Percentiles rank a stretch among this genome's conserved stretches.
phyloP scores from a whole-genome alignment of 2,113 vertebrate genomes.

The Microcebus lehilahytsara region DNA sequence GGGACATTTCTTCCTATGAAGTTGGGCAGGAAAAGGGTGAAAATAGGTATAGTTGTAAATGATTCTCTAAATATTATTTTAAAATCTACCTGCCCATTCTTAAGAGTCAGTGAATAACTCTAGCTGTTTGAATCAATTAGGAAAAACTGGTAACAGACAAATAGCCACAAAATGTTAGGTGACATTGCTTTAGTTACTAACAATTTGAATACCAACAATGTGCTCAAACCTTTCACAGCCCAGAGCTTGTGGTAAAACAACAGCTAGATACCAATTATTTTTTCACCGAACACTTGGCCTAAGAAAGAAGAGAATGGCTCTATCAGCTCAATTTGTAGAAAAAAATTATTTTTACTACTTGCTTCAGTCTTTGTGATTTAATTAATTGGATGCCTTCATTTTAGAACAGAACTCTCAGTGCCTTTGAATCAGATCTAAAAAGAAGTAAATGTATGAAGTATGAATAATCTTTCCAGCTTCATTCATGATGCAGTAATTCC shows the following conservation, averaged over 20 bases:
- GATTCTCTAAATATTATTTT: conserved; percentile 15
- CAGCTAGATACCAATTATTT: neutral
- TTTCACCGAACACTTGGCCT: neutral
- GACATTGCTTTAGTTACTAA: neutral
- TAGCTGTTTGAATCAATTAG: neutral
- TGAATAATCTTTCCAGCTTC: neutral
- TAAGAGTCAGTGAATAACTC: neutral
- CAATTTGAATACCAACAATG: neutral
- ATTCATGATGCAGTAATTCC: neutral
- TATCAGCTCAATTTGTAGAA: neutral
- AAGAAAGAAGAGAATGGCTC: neutral
- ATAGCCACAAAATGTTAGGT: neutral
- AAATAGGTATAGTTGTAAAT: neutral
- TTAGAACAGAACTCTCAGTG: neutral
- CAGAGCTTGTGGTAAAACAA: neutral
- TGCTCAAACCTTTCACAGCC: neutral
- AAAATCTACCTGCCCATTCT: neutral
- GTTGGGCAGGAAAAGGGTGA: neutral
- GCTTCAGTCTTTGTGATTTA: neutral
- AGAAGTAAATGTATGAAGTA: neutral
- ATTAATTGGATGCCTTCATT: neutral
- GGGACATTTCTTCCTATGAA: neutral
- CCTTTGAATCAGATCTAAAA: neutral
- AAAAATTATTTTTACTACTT: neutral
- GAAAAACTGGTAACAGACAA: neutral